Base-by-base conservation (phyloP, 2,113 vertebrate species). In the Donacobius atricapilla region DNA sequence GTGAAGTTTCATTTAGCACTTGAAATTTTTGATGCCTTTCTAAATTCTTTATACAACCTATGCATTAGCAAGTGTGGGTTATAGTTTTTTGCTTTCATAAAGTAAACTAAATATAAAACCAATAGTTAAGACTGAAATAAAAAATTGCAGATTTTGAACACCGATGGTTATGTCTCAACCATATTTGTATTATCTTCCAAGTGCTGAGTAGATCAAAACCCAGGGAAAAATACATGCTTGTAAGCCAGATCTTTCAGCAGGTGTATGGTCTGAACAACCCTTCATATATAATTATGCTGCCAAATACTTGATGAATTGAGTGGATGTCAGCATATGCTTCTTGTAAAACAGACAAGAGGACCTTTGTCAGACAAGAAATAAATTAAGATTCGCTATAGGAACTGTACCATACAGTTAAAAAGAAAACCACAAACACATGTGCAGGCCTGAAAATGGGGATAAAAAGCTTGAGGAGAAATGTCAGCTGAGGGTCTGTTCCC, bases 321-420 rank as follows among this genome's bases (percentile, higher is more conserved):
- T 71, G 73, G 79, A 95, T 90, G 87, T 73, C 79, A 86, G 47
- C 94, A 96, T 54, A 53, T 93, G 87, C 44, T 91, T 92, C 7
- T 0, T 30, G 64, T 85, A 77, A 80, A 84, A 75, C 18, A 91
- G 63, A 86, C 85, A 90, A 87, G 73, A 79, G 69, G 72, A 70
- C 57, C 57, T 87, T 93, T 93, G 83, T 89, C 73, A 89, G 84
- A 93, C 30, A 61, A 69, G 61, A 96, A 66, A 72, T 87, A 58
- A 70, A 78, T 71, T 84, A 72, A 66, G 51, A 48, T 6, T 69
- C 44, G 15, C 73, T 94, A 84, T 11, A 89, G 58, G 54, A 94
- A 90, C 33, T 57, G 56, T 39, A 85, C 60, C 35, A 19, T 27
- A 44, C 1, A 2, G 25, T 63, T 91, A 68, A 44, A 91, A 89